These are phyloP conservation scores for Aphidius colemani DNA, from an alignment of 2,888 invertebrate species.

Conservation along the genomic window DNA sequence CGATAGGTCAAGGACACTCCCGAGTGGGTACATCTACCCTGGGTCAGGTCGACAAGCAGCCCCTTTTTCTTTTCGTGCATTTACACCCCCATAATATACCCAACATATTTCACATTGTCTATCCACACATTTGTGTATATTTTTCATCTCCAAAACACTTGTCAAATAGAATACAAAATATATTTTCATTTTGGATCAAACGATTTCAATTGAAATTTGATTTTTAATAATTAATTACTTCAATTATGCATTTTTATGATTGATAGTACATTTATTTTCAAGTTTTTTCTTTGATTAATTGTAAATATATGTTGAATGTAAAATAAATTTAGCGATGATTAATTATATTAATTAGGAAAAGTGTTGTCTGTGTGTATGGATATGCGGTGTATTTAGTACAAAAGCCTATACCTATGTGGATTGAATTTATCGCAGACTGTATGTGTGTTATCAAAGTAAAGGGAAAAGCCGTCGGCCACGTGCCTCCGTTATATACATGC, in stretches of 20 bases:
- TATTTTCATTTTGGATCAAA: neutral
- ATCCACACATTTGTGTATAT: no score
- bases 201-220: neutral
- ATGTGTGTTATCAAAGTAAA: constrained; percentile 16
- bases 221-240: no score
- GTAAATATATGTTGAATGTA: no score
- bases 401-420: constrained; percentile 23
- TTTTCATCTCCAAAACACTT: neutral
- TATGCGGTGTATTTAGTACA: neutral
- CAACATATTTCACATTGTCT: no score
- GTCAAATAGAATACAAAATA: neutral
- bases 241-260: no score
- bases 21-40: constrained; percentile 43
- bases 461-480: constrained; percentile 24
- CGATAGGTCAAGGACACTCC: constrained; percentile 59
- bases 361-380: no score
- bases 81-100: constrained; percentile 9
- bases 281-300: no score
- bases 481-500: neutral
- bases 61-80: constrained; percentile 50
- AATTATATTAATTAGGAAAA: no score
- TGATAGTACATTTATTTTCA: no score
- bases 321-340: no score
- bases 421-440: neutral
- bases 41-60: constrained; percentile 60